Conservation (phyloP, 2,888 invertebrate species). For the Aphodius sticticus region DNA sequence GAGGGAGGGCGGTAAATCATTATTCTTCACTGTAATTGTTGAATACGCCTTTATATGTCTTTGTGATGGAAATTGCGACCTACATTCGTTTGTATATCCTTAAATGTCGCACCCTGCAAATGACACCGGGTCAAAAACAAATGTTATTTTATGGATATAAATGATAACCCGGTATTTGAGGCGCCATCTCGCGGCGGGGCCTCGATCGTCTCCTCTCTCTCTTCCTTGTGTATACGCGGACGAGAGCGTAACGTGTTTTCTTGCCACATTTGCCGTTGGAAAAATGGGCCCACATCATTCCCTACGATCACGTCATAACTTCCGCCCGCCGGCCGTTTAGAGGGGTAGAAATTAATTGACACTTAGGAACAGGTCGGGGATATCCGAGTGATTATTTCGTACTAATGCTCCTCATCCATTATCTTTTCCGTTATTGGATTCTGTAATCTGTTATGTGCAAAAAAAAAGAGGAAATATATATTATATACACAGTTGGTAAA, state of each 20-base stretch:
- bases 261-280: slow-evolving; percentile 20
- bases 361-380: background rate
- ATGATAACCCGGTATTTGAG: slow-evolving; percentile 30
- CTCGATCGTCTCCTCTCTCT: background rate
- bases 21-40: slow-evolving; percentile 29
- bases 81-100: slow-evolving; percentile 27
- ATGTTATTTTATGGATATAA: slow-evolving; percentile 32
- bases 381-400: background rate
- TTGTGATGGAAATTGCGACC: slow-evolving; percentile 33
- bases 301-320: slow-evolving; percentile 4
- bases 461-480: background rate
- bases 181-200: slow-evolving; percentile 23
- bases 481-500: no score
- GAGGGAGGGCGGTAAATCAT: slow-evolving; percentile 20
- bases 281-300: slow-evolving; percentile 12
- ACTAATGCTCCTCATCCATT: background rate
- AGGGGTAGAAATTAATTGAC: background rate
- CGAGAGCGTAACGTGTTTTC: slow-evolving; percentile 26
- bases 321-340: slow-evolving; percentile 8
- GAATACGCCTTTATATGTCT: slow-evolving; percentile 30
- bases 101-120: slow-evolving; percentile 32
- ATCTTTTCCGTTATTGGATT: background rate
- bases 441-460: background rate
- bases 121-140: slow-evolving; percentile 30
- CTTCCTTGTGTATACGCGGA: background rate